These are phyloP conservation scores for Machaerirhynchus nigripectus DNA, from an alignment of 2,113 vertebrate genomes.

Conservation along the genomic window DNA sequence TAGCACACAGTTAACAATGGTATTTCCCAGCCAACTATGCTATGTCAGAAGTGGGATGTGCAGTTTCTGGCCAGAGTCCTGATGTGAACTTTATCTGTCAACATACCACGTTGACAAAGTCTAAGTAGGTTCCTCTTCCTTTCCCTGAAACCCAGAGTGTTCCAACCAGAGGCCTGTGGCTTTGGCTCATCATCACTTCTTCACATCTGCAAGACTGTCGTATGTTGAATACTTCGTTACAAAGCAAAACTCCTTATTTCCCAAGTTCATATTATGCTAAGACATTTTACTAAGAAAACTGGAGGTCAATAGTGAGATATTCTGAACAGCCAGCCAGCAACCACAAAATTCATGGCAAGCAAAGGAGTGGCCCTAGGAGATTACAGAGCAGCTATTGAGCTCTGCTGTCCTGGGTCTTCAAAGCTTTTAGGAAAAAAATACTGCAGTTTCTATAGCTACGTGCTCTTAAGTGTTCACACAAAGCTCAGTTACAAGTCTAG, in stretches of 20 bases:
- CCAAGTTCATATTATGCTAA: neutral
- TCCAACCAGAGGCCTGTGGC: neutral
- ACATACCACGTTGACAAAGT: neutral
- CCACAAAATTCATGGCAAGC: neutral
- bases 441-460: neutral
- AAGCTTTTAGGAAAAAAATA: neutral
- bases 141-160: neutral
- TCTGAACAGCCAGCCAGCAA: neutral
- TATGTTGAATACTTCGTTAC: neutral
- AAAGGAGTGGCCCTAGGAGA: neutral
- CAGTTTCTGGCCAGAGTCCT: neutral
- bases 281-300: neutral
- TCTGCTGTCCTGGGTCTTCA: neutral
- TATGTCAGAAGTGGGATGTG: neutral
- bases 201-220: neutral
- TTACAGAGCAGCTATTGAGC: neutral
- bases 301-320: neutral
- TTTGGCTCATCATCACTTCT: neutral
- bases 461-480: neutral
- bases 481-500: neutral
- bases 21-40: neutral
- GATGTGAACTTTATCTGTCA: conserved; percentile 1
- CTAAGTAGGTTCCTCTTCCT: neutral
- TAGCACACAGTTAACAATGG: neutral
- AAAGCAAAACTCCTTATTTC: neutral